Base-by-base conservation (phyloP, 2,113 vertebrate species). In the Ornithorhynchus anatinus region DNA sequence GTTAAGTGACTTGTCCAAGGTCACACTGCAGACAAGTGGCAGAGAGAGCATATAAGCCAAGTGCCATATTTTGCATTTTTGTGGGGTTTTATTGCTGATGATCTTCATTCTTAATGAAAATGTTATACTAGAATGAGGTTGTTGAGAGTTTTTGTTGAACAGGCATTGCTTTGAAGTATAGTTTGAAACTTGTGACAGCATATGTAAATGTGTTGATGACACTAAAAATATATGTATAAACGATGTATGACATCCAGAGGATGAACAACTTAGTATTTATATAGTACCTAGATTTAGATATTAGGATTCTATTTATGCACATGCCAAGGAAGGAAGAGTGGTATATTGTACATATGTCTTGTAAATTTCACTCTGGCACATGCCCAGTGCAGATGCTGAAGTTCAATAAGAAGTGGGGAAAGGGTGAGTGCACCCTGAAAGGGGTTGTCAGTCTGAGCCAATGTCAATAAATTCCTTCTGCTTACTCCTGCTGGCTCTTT, bases 121-220 rank as follows among this genome's bases (percentile, higher is more conserved):
- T 80, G 72, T 60, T 48, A 64, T 88, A 60, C 8, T 31, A 17
- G 35, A 4, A 67, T 69, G 84, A 82, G 75, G 66, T 32, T 53
- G 82, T 3, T 1, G 63, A 65, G 72, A 56, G 69, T 53, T 2
- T 2, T 47, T 81, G 60, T 83, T 74, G 62, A 81, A 82, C 81
- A 74, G 85, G 84, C 90, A 89, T 79, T 89, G 73, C 86, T 87
- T 84, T 85, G 85, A 92, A 90, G 86, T 81, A 84, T 79, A 79
- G 90, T 91, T 83, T 91, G 90, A 92, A 93, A 92, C 84, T 89
- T 86, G 83, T 92, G 87, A 90, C 84, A 91, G 90, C 84, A 73
- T 91, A 92, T 91, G 92, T 87, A 92, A 92, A 92, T 90, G 88
- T 62, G 86, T 88, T 91, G 87, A 88, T 90, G 92, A 91, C 82